These are phyloP conservation scores for Micronycteris hirsuta DNA, from an alignment of 2,113 vertebrate species.

Conservation along the genomic window DNA sequence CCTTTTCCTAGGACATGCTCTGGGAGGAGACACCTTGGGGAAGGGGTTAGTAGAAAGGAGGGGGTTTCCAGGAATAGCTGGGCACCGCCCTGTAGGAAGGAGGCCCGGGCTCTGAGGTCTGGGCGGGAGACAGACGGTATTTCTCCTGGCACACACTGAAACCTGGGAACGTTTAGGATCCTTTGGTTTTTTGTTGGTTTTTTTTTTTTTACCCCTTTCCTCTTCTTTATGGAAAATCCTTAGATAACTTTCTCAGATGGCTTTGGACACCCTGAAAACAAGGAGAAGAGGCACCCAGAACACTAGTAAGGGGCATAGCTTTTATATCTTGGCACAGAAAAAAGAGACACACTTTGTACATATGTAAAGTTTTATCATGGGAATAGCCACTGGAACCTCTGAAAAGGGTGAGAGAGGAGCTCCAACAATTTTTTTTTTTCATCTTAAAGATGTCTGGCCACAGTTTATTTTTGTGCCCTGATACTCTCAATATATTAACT, in stretches of 20 bases:
- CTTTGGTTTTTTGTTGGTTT: neutral
- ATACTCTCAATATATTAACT: conserved; percentile 40
- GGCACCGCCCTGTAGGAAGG: conserved; percentile 61
- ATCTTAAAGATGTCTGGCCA: conserved; percentile 34
- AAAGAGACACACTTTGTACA: neutral
- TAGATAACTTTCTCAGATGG: conserved; percentile 68
- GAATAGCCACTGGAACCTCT: conserved; percentile 4
- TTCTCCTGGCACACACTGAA: conserved; percentile 70
- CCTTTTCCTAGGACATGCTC: neutral
- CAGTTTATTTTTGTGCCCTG: conserved; percentile 40
- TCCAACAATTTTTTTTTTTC: neutral
- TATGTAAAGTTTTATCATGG: neutral
- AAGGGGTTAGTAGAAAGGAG: conserved; percentile 34
- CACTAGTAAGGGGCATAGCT: neutral
- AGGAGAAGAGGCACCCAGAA: neutral
- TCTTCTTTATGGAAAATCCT: conserved; percentile 67
- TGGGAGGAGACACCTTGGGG: conserved; percentile 47
- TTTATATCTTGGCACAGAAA: neutral
- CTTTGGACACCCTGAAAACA: conserved; percentile 35
- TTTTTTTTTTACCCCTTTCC: neutral
- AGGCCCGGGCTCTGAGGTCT: conserved; percentile 66
- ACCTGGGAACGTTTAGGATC: conserved; percentile 64
- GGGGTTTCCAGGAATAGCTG: conserved; percentile 64
- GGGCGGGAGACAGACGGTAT: conserved; percentile 60
- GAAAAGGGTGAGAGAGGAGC: neutral